Conservation (phyloP, 2,113 vertebrate species). For the Amazona guildingii region DNA sequence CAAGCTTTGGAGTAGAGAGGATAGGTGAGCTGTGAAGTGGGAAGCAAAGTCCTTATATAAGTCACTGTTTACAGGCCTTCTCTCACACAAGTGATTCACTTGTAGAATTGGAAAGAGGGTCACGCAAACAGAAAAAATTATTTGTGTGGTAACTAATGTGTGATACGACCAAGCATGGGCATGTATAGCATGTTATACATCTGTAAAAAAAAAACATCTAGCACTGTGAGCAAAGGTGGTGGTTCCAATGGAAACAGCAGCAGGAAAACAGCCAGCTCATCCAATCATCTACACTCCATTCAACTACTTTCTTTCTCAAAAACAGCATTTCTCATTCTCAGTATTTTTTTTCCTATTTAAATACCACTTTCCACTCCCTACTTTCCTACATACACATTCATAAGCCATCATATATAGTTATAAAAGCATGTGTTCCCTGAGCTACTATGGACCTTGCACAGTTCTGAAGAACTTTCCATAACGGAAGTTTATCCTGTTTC, state of each 20-base stretch:
- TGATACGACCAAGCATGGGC: rapidly evolving
- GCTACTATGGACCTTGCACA: background rate
- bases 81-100: background rate
- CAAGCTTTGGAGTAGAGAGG: background rate
- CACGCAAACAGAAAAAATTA: background rate
- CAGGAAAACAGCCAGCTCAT: background rate
- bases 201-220: background rate
- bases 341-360: background rate
- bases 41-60: background rate
- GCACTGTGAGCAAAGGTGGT: background rate
- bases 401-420: background rate
- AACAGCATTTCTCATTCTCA: background rate
- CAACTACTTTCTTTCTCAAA: background rate
- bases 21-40: background rate
- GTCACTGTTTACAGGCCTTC: background rate
- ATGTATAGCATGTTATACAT: rapidly evolving
- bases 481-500: background rate
- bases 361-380: background rate
- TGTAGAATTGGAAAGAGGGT: background rate
- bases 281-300: no score
- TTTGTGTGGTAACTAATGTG: rapidly evolving
- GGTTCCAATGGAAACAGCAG: background rate
- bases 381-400: background rate
- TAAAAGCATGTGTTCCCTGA: background rate
- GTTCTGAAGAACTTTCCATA: background rate